Evolutionary conservation across 2,888 invertebrate species (phyloP), one percentile per base, ranked within the genome.

Genomic region (Dicyrtoma fusca): DNA sequence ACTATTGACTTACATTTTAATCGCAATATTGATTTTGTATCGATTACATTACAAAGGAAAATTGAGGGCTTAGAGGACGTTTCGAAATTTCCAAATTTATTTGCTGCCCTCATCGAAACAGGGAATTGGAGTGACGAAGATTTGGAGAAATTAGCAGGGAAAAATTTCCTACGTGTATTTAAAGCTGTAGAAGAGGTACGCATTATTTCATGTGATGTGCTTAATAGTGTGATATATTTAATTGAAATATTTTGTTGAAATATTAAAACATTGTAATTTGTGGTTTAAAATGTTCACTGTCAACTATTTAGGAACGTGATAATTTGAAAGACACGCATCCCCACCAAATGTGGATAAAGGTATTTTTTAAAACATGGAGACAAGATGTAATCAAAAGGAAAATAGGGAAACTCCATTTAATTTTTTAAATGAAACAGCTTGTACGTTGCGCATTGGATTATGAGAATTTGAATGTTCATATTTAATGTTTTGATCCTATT

Each of bases 81-180:
- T 11, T 82, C 82, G 14, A 81, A 81, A 53, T 83, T 82, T 68
- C 83, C 82, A 8, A 72, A 79, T 61, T 79, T 83, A n/a, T 82
- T 83, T 70, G 81, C 81, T 14, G 81, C 81, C 21, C 78, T 83
- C 17, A 74, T 82, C 11, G 75, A 79, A 57, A 79, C 81, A 63
- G 79, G 81, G 14, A 76, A 76, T 34, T 83, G 83, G 83, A 78
- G 78, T n/a, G 76, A 79, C 25, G 79, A 79, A 11, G 82, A 82
- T 73, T 75, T 83, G 44, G 80, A 81, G 63, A 82, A 82, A 71
- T 72, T 83, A 51, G 82, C 82, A 23, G 82, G 82, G 1, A 75
- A 77, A 59, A 83, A 83, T 69, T 79, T 83, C 55, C 70, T 83
- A n/a, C 75, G 82, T 23, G 82, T 82, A 6, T 73, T 79, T 21